A percentile compares a stretch with the other conserved stretches of the same genome.
These are phyloP conservation scores for Glaucidium brasilianum DNA, from an alignment of 2,113 vertebrate species.

Conservation along the genomic window DNA sequence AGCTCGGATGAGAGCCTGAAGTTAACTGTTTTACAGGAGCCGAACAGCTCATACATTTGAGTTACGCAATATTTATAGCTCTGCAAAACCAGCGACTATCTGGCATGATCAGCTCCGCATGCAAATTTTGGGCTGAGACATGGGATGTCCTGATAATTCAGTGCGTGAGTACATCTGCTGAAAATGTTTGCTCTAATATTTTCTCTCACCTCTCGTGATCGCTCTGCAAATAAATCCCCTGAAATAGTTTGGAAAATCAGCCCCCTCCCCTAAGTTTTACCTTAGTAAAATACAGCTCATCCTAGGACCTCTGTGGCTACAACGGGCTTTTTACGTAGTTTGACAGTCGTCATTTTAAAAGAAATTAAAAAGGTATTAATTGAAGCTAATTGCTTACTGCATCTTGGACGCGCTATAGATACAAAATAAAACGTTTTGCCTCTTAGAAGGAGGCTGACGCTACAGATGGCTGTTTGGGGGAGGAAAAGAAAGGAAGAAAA, in stretches of 20 bases:
- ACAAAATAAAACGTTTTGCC: not conserved
- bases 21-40: not conserved
- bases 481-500: not conserved
- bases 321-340: fast-evolving
- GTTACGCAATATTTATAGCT: constrained; percentile 15
- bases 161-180: constrained; percentile 12
- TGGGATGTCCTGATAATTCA: not conserved
- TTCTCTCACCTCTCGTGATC: not conserved
- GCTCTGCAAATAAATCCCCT: not conserved
- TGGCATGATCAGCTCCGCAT: not conserved
- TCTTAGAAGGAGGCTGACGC: not conserved
- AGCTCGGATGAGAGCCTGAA: not conserved
- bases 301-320: not conserved
- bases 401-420: not conserved
- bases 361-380: not conserved
- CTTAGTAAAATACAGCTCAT: not conserved
- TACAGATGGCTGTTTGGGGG: not conserved
- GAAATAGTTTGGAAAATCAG: not conserved
- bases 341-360: not conserved
- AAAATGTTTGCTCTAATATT: not conserved
- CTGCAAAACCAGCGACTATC: not conserved
- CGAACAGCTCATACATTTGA: not conserved
- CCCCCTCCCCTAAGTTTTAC: not conserved
- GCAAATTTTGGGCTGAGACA: not conserved
- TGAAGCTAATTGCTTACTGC: not conserved